Percentiles rank a stretch among this genome's conserved stretches.
Evolutionary conservation across 2,113 vertebrate species (phyloP).

Genomic region (Nibea albiflora): DNA sequence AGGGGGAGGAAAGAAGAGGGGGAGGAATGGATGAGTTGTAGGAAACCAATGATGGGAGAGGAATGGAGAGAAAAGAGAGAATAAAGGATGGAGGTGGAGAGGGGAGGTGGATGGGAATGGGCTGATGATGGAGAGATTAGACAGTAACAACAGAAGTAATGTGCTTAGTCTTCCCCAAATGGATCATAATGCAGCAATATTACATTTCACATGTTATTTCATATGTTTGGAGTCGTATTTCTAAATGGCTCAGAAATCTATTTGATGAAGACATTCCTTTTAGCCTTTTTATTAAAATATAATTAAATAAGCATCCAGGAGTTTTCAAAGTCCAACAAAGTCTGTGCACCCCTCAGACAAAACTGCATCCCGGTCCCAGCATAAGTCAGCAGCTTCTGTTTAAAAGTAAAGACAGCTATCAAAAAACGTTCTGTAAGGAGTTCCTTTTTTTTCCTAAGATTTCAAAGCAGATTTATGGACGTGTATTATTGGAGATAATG

Average conservation of each 20-base stretch:
- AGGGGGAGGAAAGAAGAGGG: not conserved
- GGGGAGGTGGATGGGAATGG: conserved; percentile 49
- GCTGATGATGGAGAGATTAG: conserved; percentile 53
- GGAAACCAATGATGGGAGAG: conserved; percentile 31
- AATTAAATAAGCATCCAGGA: not conserved
- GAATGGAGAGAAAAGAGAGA: conserved; percentile 19
- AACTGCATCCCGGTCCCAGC: not conserved
- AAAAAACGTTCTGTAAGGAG: not conserved
- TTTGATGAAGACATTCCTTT: conserved; percentile 28
- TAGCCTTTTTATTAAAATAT: conserved; percentile 35
- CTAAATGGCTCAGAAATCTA: conserved; percentile 24
- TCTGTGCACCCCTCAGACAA: not conserved
- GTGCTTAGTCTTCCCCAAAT: conserved; percentile 43
- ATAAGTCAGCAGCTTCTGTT: not conserved
- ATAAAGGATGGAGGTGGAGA: conserved; percentile 21
- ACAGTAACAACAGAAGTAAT: conserved; percentile 57
- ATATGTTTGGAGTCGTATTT: conserved; percentile 48
- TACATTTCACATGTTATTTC: conserved; percentile 44
- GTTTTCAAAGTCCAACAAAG: not conserved
- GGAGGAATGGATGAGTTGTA: conserved; percentile 5
- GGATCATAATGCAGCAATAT: conserved; percentile 49
- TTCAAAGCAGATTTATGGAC: not conserved
- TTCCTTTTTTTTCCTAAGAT: not conserved
- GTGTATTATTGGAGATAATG: not conserved
- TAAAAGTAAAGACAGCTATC: not conserved